Evolutionary conservation across 2,113 vertebrate genomes (phyloP), one percentile per base, ranked within the genome.

Genomic region (Melospiza georgiana): DNA sequence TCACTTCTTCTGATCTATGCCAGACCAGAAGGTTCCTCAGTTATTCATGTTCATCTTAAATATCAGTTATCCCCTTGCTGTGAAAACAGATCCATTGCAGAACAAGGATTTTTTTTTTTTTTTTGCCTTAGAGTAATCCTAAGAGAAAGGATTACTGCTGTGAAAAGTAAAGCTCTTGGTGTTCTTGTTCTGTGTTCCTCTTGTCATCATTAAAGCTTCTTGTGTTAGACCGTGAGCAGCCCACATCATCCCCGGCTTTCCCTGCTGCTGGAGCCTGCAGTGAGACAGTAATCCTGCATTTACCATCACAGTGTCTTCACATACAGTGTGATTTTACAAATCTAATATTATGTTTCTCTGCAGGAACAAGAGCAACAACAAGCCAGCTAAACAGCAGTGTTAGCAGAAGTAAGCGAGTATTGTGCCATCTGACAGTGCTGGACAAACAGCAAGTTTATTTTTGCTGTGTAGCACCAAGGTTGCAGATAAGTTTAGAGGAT

Each of bases 251-350:
- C 48, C 59, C 0, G 0, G 15, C 71, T 89, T 90, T 95, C 46
- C 71, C 75, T 93, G 78, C 87, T 94, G 94, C 82, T 95, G 79
- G 46, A 85, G 35, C 89, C 87, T 90, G 84, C 87, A 83, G 94
- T 76, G 92, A 90, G 75, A 54, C 82, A 3, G 0, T 93, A 94
- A 94, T 95, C 72, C 87, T 88, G 63, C 15, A 3, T 88, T 93
- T 95, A 63, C 79, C 35, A 90, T 81, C 65, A 23, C 84, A 35
- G 71, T 83, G 54, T 76, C 85, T 88, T 94, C 75, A 16, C 35
- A 43, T 71, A 30, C 41, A 93, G 68, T n/a, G 46, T 74, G 72
- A 87, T 95, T 94, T 93, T 93, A 91, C 81, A 91, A 84, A 90
- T 85, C 67, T 71, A 73, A n/a, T 79, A 33, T 62, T 73, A 44